phyloP scores from a whole-genome alignment of 1,140 invertebrate species.

The Drosophila ficusphila region DNA sequence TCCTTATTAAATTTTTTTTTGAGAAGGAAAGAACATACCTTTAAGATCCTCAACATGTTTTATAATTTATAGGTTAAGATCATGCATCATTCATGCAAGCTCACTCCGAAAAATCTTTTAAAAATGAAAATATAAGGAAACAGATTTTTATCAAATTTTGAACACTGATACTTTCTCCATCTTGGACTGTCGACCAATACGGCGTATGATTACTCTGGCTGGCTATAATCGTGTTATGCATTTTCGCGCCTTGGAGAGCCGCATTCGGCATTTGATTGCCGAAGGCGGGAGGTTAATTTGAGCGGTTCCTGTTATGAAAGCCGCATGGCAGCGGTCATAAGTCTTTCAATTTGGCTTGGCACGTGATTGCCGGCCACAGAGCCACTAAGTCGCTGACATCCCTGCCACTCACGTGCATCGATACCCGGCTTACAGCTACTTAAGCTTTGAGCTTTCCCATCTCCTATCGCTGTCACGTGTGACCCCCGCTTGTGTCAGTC shows the following conservation, averaged over 20 bases:
- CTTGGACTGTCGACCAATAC: conserved; percentile 16
- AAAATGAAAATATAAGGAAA: too few relatives aligned
- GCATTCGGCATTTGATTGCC: conserved; percentile 61
- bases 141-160: background rate
- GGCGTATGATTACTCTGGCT: conserved; percentile 50
- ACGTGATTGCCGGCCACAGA: conserved; percentile 42
- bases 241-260: conserved; percentile 55
- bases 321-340: conserved; percentile 32
- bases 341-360: conserved; percentile 65
- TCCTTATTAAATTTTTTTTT: too few relatives aligned
- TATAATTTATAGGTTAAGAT: too few relatives aligned
- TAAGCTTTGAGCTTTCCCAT: conserved; percentile 18
- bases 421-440: conserved; percentile 55
- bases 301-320: conserved; percentile 15
- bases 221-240: conserved; percentile 25
- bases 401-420: conserved; percentile 56
- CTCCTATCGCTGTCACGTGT: conserved; percentile 30
- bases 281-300: conserved; percentile 59
- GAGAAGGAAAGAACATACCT: too few relatives aligned
- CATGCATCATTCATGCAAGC: too few relatives aligned
- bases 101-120: too few relatives aligned
- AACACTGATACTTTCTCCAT: conserved; percentile 5
- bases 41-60: too few relatives aligned
- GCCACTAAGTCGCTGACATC: conserved; percentile 55
- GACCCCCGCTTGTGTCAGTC: conserved; percentile 11